phyloP scores from a whole-genome alignment of 2,797 vertebrate species.

The Lepilemur septentrionalis region DNA sequence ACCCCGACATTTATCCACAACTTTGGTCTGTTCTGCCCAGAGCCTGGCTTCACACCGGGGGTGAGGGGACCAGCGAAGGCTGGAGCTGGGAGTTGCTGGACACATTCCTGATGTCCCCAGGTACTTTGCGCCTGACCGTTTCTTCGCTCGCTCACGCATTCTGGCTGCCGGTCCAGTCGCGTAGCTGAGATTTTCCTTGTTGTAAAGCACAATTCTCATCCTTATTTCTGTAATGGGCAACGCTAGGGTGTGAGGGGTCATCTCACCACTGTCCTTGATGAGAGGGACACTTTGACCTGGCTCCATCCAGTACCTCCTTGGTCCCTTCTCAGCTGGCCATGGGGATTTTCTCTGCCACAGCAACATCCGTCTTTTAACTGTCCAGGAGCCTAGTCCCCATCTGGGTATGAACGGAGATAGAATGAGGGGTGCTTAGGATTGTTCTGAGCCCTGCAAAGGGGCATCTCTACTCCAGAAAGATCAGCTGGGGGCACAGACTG shows the following conservation, averaged over 20 bases:
- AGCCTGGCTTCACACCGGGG: background rate
- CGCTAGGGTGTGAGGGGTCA: background rate
- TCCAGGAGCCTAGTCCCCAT: background rate
- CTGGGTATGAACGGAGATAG: background rate
- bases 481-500: background rate
- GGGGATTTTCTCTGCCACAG: background rate
- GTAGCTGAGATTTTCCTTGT: background rate
- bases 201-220: background rate
- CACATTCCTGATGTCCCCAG: background rate
- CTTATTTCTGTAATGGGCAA: background rate
- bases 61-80: no score
- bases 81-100: background rate
- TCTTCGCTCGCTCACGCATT: background rate
- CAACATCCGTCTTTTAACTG: background rate
- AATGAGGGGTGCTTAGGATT: background rate
- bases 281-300: background rate
- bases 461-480: background rate
- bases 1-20: background rate
- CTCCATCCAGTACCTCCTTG: background rate
- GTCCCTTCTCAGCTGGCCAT: background rate
- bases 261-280: background rate
- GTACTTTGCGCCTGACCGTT: background rate
- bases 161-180: background rate
- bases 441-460: background rate
- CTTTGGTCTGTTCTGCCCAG: background rate